Evolutionary conservation across 2,113 vertebrate species (phyloP).

Genomic region (Protobothrops flavoviridis): DNA sequence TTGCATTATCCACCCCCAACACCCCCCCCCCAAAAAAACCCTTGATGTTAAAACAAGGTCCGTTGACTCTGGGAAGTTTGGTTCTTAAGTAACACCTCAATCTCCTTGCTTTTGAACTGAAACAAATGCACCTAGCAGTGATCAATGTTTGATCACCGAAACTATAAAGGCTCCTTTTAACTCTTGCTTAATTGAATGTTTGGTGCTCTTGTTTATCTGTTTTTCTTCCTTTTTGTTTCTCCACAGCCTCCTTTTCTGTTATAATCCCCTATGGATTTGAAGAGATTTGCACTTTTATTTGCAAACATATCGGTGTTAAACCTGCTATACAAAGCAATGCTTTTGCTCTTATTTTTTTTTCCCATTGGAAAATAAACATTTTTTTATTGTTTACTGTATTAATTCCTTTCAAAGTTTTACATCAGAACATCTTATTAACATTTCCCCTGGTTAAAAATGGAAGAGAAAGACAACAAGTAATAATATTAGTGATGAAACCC

Average conservation of each 20-base stretch:
- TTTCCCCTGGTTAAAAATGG: slow-evolving; percentile 19
- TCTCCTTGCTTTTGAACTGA: slow-evolving; percentile 22
- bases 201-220: slow-evolving; percentile 7
- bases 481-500: slow-evolving; percentile 52
- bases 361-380: slow-evolving; percentile 27
- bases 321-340: slow-evolving; percentile 40
- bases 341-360: not conserved
- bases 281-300: slow-evolving; percentile 38
- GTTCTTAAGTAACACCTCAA: not conserved
- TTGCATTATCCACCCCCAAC: not conserved
- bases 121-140: slow-evolving; percentile 10
- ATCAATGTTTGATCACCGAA: not conserved
- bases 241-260: not conserved
- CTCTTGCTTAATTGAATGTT: slow-evolving; percentile 26
- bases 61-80: slow-evolving; percentile 7
- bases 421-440: slow-evolving; percentile 53
- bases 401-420: slow-evolving; percentile 60
- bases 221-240: not conserved
- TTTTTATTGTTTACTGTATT: slow-evolving; percentile 62
- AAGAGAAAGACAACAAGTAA: slow-evolving; percentile 23
- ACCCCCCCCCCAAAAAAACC: not conserved
- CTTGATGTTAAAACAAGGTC: not conserved
- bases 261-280: not conserved
- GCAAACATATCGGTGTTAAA: slow-evolving; percentile 34
- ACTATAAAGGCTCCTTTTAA: slow-evolving; percentile 30